Conservation (phyloP, 1,140 invertebrate genomes). For the Lepidostoma basale region DNA sequence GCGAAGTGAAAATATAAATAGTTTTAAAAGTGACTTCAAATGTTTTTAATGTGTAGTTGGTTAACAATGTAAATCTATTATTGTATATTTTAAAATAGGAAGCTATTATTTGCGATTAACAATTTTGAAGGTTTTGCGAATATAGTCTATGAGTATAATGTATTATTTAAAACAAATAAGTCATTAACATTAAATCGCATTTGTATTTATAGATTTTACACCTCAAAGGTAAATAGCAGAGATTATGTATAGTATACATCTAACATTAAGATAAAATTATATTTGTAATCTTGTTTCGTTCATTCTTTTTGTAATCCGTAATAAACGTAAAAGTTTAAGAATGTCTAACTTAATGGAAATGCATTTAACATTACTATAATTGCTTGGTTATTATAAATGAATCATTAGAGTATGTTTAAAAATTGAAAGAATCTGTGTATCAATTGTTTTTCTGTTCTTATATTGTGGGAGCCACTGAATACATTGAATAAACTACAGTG, state of each 20-base stretch:
- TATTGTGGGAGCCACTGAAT: no score
- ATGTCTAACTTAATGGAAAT: not conserved
- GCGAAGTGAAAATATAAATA: no score
- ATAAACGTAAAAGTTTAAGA: not conserved
- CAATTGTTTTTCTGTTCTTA: no score
- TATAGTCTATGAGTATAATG: constrained; percentile 19
- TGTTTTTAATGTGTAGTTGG: no score
- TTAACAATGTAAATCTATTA: constrained; percentile 9
- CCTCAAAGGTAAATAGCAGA: constrained; percentile 42
- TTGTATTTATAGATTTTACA: constrained; percentile 43
- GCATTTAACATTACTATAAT: not conserved
- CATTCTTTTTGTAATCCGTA: constrained; percentile 10
- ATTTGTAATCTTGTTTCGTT: constrained; percentile 1
- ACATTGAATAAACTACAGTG: no score
- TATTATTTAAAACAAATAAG: constrained; percentile 41
- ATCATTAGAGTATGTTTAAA: no score
- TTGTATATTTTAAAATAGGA: constrained; percentile 22
- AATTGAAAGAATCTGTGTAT: no score
- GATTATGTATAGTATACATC: constrained; percentile 36
- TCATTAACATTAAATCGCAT: constrained; percentile 46
- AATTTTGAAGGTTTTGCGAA: constrained; percentile 19
- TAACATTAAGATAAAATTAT: constrained; percentile 18
- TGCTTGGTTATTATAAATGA: not conserved
- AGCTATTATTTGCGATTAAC: constrained; percentile 20
- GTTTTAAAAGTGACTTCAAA: no score